These are phyloP conservation scores for Theocolax elegans DNA, from an alignment of 1,140 invertebrate species.

Conservation along the genomic window DNA sequence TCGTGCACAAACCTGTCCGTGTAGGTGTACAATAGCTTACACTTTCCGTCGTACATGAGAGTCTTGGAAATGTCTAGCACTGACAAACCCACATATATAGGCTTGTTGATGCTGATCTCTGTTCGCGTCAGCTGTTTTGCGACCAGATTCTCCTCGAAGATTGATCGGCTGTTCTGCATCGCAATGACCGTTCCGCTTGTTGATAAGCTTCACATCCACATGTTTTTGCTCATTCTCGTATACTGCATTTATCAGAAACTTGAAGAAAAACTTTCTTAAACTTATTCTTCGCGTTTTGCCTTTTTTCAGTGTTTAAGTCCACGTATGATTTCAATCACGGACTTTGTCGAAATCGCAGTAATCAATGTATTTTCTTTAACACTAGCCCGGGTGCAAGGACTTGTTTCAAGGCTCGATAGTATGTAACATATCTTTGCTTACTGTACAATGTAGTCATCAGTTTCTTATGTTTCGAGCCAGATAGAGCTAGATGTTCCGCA, in stretches of 20 bases:
- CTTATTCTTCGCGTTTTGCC: slow-evolving; percentile 49
- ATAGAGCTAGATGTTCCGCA: too few species aligned
- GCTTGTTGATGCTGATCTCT: slow-evolving; percentile 46
- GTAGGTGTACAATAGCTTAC: slow-evolving; percentile 1
- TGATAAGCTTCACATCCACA: slow-evolving; percentile 55
- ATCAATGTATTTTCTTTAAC: slow-evolving; percentile 60
- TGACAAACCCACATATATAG: slow-evolving; percentile 48
- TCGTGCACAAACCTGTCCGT: slow-evolving; percentile 8
- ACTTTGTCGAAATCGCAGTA: slow-evolving; percentile 59
- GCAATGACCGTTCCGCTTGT: slow-evolving; percentile 43
- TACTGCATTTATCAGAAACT: slow-evolving; percentile 59
- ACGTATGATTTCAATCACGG: slow-evolving; percentile 60
- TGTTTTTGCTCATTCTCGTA: slow-evolving; percentile 62
- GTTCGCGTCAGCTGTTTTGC: slow-evolving; percentile 44
- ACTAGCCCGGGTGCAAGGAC: slow-evolving; percentile 54
- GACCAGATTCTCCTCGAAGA: slow-evolving; percentile 49
- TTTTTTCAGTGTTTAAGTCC: slow-evolving; percentile 57
- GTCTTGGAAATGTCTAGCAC: slow-evolving; percentile 24
- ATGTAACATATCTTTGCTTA: slow-evolving; percentile 62
- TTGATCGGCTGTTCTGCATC: slow-evolving; percentile 45
- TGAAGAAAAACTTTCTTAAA: slow-evolving; percentile 67
- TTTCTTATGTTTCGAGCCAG: too few species aligned
- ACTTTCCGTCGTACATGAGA: background rate
- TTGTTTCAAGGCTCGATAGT: slow-evolving; percentile 59
- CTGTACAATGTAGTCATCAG: slow-evolving; percentile 45